phyloP scores from a whole-genome alignment of 2,888 invertebrate species.

The Homarus gammarus region DNA sequence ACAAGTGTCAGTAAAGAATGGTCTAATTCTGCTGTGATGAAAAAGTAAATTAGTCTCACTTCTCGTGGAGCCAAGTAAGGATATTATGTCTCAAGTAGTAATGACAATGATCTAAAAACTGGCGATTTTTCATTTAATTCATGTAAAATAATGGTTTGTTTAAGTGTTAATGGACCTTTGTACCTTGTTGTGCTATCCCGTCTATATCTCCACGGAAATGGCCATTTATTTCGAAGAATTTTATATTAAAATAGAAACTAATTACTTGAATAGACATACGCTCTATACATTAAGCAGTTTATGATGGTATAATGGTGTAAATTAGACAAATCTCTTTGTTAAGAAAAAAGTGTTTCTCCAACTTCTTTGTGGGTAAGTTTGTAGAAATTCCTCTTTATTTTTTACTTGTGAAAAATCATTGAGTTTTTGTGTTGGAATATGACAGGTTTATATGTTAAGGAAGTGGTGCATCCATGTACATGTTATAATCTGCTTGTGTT shows the following conservation, averaged over 20 bases:
- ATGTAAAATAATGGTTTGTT: background rate
- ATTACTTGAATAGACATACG: background rate
- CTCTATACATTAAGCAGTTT: background rate
- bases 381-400: background rate
- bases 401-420: no score
- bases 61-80: slow-evolving; percentile 37
- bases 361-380: background rate
- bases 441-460: no score
- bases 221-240: background rate
- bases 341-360: background rate
- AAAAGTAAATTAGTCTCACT: slow-evolving; percentile 6
- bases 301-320: background rate
- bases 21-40: slow-evolving; percentile 6
- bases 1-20: slow-evolving; percentile 52
- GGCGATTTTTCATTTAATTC: background rate
- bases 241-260: background rate
- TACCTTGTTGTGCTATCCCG: background rate
- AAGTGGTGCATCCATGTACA: no score
- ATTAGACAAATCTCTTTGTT: background rate
- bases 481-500: no score
- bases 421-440: no score
- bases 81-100: background rate
- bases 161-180: background rate
- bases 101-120: background rate
- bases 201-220: background rate